A percentile compares a stretch with the other conserved stretches of the same genome.
phyloP scores from a whole-genome alignment of 2,888 invertebrate species.

The Mythimna albipuncta region DNA sequence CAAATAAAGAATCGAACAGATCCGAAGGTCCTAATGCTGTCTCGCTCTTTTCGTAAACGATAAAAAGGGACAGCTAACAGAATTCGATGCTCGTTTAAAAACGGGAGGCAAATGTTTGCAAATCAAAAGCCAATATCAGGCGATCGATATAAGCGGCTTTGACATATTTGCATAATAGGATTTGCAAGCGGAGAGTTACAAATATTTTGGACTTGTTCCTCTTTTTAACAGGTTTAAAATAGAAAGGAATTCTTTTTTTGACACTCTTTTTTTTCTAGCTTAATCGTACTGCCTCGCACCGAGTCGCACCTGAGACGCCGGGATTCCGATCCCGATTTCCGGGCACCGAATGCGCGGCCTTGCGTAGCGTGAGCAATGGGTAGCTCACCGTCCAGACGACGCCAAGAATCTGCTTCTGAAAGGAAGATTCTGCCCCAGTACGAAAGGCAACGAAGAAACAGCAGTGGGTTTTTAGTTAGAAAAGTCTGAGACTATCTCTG shows the following conservation, averaged over 20 bases:
- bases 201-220: constrained; percentile 46
- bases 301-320: no score
- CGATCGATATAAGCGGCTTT: constrained; percentile 87
- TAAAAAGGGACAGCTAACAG: constrained; percentile 47
- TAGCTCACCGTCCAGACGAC: no score
- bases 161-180: constrained; percentile 89
- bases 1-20: constrained; percentile 50
- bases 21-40: constrained; percentile 25
- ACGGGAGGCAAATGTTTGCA: constrained; percentile 86
- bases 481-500: no score
- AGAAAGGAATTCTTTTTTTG: neutral
- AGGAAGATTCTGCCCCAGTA: no score
- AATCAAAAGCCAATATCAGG: constrained; percentile 88
- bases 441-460: no score
- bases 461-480: no score
- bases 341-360: no score
- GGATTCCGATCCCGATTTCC: no score
- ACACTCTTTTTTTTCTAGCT: no score
- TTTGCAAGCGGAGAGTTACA: constrained; percentile 68
- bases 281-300: no score
- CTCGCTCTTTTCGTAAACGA: constrained; percentile 24
- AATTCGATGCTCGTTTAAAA: constrained; percentile 74
- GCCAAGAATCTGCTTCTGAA: no score
- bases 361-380: no score
- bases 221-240: neutral